Evolutionary conservation across 2,113 vertebrate species (phyloP), one percentile per base, ranked within the genome.

Genomic region (Tiliqua scincoides): DNA sequence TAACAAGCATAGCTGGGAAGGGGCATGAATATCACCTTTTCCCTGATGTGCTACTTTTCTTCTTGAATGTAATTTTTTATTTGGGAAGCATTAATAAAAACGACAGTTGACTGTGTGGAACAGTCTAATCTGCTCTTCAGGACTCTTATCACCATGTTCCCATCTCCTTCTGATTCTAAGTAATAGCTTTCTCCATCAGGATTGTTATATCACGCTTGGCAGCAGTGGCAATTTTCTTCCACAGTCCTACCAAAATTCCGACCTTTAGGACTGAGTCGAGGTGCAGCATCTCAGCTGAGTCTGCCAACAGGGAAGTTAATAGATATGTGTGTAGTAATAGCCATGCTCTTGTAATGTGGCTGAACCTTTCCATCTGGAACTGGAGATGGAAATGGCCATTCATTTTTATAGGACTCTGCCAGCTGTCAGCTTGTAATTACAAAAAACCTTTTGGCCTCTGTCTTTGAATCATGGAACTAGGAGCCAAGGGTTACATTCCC

Each of bases 361-460:
- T 57, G 82, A 78, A n/a, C 65, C 43, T 54, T 14, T 70, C 43
- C 32, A 52, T 70, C 79, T 82, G 79, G 79, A 57, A 82, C 27
- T 14, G 27, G 48, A 70, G 6, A 48, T 23, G 17, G 54, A 79
- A 65, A 18, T 37, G 54, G 61, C 35, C 37, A 30, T 63, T 63
- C 25, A 18, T 30, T 75, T 21, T 70, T 70, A 82, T 67, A 30
- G 43, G 62, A 35, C 43, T 54, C 11, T 10, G 18, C 72, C 83
- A 84, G 40, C 61, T 84, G 83, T 74, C 83, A 76, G n/a, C n/a
- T 75, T 12, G n/a, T 75, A 75, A 74, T 74, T 52, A 63, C 40
- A 52, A 65, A 76, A 37, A 73, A n/a, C 63, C 61, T 75, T 48
- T 79, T 3, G 20, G 48, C 6, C 23, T 4, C 75, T 86, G n/a